Conservation (phyloP, 1,140 invertebrate species). For the Trigoniulus corallinus region DNA sequence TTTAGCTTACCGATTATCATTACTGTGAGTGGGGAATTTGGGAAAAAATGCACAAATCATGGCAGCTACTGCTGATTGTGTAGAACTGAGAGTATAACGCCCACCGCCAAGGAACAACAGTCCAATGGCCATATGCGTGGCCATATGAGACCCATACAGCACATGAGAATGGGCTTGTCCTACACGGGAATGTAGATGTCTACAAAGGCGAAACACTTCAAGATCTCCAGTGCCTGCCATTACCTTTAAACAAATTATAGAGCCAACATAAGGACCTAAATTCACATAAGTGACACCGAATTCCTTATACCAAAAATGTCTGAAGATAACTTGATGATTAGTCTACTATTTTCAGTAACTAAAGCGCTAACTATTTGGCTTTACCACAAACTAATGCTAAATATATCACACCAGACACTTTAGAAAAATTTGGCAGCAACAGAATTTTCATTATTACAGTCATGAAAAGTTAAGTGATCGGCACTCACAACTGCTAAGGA, state of each 20-base stretch:
- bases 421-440: too few species aligned
- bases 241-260: conserved; percentile 34
- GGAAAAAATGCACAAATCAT: conserved; percentile 86
- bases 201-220: conserved; percentile 63
- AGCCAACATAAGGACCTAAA: conserved; percentile 7
- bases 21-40: conserved; percentile 88
- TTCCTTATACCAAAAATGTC: too few species aligned
- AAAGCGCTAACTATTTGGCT: too few species aligned
- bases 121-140: conserved; percentile 83
- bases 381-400: too few species aligned
- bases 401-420: too few species aligned
- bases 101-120: conserved; percentile 88
- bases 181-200: conserved; percentile 53
- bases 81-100: conserved; percentile 64
- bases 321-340: too few species aligned
- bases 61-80: conserved; percentile 65
- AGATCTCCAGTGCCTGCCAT: conserved; percentile 88
- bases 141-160: conserved; percentile 82
- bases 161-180: conserved; percentile 33
- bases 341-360: too few species aligned
- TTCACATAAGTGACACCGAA: too few species aligned
- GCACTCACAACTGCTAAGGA: conserved; percentile 58
- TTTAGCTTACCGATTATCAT: conserved; percentile 63
- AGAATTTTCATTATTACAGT: too few species aligned
- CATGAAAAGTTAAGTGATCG: conserved; percentile 1